Percentiles rank a stretch among this genome's conserved stretches.
Evolutionary conservation across 2,888 invertebrate genomes (phyloP).

Genomic region (Quadriops clusia): DNA sequence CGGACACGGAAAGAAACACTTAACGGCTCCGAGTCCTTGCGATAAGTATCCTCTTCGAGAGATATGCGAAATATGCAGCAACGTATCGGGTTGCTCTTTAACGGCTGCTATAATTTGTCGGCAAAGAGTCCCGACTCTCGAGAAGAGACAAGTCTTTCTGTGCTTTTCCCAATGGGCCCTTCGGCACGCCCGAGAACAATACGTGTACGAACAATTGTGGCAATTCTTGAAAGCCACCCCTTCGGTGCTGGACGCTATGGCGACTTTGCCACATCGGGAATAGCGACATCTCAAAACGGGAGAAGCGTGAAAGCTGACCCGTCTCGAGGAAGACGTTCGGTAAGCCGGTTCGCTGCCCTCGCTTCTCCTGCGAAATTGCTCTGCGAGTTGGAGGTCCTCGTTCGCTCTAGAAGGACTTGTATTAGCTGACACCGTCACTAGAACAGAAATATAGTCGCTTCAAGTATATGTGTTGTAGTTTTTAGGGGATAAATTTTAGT

Average conservation of each 20-base stretch:
- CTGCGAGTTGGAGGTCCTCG: constrained; percentile 21
- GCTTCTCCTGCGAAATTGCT: constrained; percentile 46
- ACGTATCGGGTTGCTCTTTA: constrained; percentile 63
- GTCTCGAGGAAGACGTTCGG: constrained; percentile 32
- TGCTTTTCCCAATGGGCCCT: constrained; percentile 90
- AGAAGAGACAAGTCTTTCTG: constrained; percentile 79
- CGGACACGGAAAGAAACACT: constrained; percentile 79
- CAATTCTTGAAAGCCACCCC: constrained; percentile 78
- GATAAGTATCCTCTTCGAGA: constrained; percentile 75
- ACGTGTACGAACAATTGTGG: constrained; percentile 90
- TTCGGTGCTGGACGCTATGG: constrained; percentile 62
- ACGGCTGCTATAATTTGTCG: constrained; percentile 71
- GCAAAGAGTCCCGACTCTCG: constrained; percentile 80
- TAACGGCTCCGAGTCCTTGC: constrained; percentile 83
- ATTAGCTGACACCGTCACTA: constrained; percentile 40
- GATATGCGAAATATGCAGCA: constrained; percentile 68
- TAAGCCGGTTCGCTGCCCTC: constrained; percentile 48
- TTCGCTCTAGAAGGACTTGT: constrained; percentile 30
- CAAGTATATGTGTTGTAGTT: too few species aligned
- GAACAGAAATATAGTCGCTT: too few species aligned
- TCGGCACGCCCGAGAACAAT: constrained; percentile 86
- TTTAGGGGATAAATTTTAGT: too few species aligned
- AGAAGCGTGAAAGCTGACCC: constrained; percentile 51
- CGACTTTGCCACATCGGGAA: constrained; percentile 61
- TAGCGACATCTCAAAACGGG: constrained; percentile 54